Conservation (phyloP, 2,113 vertebrate species). For the Cebus imitator region DNA sequence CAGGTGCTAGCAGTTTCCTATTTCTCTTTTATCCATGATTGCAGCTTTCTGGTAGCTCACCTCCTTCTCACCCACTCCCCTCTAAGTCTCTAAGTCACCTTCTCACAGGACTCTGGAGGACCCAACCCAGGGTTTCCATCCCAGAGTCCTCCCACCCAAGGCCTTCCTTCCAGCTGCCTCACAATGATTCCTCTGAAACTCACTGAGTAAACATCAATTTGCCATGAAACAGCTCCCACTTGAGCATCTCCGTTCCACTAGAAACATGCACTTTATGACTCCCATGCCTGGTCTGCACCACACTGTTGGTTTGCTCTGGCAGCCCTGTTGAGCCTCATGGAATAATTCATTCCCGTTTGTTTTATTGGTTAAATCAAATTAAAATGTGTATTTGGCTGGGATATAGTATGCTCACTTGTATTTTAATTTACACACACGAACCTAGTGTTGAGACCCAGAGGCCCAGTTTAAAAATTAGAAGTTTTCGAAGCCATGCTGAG, state of each 20-base stretch:
- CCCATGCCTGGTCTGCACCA: neutral
- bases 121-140: neutral
- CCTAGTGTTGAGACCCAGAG: neutral
- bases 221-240: neutral
- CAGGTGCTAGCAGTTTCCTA: no score
- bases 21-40: neutral
- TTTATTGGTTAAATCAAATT: conserved; percentile 41
- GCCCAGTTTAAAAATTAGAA: conserved; percentile 44
- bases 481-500: neutral
- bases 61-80: no score
- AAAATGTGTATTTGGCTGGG: neutral
- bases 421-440: conserved; percentile 13
- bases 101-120: neutral
- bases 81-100: neutral
- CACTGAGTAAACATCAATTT: neutral
- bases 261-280: neutral
- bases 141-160: neutral
- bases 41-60: neutral
- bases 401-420: neutral
- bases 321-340: neutral
- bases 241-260: neutral
- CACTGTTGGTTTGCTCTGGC: neutral
- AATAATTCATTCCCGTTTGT: neutral
- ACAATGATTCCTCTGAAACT: neutral
- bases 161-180: neutral